A percentile compares a stretch with the other conserved stretches of the same genome.
phyloP scores from a whole-genome alignment of 2,797 vertebrate genomes.

The Myiotriccus ornatus region DNA sequence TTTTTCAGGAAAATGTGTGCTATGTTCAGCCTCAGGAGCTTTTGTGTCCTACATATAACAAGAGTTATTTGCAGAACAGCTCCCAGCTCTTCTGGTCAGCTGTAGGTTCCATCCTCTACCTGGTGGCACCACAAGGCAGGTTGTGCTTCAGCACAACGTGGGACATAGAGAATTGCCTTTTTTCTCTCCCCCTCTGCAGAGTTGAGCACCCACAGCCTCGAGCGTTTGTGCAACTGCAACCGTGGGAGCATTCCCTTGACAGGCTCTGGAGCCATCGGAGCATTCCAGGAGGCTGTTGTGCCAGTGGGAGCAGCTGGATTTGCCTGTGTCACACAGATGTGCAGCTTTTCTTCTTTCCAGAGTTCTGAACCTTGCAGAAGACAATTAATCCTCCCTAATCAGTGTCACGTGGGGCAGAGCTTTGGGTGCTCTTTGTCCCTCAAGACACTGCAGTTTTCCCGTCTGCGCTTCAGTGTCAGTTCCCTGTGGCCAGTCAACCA shows the following conservation, averaged over 20 bases:
- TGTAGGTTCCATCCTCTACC: neutral
- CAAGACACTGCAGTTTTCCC: neutral
- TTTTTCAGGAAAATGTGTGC: neutral
- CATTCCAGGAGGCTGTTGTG: neutral
- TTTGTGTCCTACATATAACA: rapidly evolving
- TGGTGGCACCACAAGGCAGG: neutral
- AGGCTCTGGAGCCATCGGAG: rapidly evolving
- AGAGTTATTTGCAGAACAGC: neutral
- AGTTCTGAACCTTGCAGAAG: neutral
- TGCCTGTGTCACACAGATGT: neutral
- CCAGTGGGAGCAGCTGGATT: neutral
- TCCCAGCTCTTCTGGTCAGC: neutral
- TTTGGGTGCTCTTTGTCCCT: neutral
- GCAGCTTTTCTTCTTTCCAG: neutral
- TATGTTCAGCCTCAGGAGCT: neutral
- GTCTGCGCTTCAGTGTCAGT: neutral
- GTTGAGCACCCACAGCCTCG: rapidly evolving
- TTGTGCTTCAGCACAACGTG: neutral
- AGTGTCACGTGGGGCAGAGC: neutral
- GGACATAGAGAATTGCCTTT: neutral
- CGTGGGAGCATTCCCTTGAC: neutral
- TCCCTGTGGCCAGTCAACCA: neutral
- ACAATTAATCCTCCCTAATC: neutral
- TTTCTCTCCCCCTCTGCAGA: neutral
- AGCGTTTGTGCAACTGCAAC: neutral